Evolutionary conservation across 1,140 invertebrate genomes (phyloP).

Genomic region (Pomacea maculata): DNA sequence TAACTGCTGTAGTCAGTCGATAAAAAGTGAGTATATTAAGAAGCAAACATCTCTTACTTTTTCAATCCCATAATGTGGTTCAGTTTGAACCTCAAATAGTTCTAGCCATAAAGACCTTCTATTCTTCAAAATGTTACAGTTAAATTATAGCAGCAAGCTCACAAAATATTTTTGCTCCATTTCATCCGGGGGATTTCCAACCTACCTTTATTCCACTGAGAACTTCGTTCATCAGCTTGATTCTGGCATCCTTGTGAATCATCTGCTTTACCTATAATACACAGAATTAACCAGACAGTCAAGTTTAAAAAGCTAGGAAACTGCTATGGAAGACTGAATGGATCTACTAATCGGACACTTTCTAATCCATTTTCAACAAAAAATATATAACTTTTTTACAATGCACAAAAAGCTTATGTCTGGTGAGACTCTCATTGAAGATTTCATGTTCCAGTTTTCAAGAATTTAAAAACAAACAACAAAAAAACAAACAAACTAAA

Average conservation of each 20-base stretch:
- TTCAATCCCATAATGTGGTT: background rate
- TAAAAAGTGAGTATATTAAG: background rate
- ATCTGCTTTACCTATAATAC: conserved; percentile 64
- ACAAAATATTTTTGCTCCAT: background rate
- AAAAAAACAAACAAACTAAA: background rate
- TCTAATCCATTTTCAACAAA: no score
- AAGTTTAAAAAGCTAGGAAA: no score
- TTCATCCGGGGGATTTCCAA: background rate
- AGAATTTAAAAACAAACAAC: background rate
- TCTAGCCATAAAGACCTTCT: background rate
- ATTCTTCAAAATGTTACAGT: background rate
- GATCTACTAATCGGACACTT: no score
- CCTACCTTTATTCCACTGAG: conserved; percentile 71
- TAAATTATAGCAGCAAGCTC: background rate
- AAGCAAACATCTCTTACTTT: no score
- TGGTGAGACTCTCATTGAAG: background rate
- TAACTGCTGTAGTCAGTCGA: background rate
- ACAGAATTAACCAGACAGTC: no score
- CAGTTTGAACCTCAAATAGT: background rate
- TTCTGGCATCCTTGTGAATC: conserved; percentile 70
- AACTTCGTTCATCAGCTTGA: conserved; percentile 68
- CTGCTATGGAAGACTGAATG: no score
- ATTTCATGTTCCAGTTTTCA: background rate
- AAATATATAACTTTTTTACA: no score
- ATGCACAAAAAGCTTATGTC: no score